These are phyloP conservation scores for Phrynocephalus forsythii DNA, from an alignment of 2,797 vertebrate genomes.

Conservation along the genomic window DNA sequence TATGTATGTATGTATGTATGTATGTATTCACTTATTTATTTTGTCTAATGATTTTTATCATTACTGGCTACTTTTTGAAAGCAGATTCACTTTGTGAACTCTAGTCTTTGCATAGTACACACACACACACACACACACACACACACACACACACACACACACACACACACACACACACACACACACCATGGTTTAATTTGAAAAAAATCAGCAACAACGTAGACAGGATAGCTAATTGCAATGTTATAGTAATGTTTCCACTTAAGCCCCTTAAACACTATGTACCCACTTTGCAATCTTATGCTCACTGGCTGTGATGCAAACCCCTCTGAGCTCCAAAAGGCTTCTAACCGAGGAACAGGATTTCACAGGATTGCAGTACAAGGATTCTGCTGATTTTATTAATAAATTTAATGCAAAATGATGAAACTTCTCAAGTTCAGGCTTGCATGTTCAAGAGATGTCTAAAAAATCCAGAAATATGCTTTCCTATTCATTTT, in stretches of 20 bases:
- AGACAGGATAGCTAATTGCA: too few relatives aligned
- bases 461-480: slow-evolving; percentile 34
- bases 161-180: too few relatives aligned
- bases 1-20: too few relatives aligned
- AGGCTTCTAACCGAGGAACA: neutral
- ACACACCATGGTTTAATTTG: neutral
- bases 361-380: neutral
- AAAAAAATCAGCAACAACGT: neutral
- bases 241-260: neutral
- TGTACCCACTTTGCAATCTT: neutral
- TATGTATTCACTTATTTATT: neutral
- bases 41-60: neutral
- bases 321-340: neutral
- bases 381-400: neutral
- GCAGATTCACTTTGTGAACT: too few relatives aligned
- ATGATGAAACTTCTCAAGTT: neutral
- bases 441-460: neutral
- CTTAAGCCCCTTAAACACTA: neutral
- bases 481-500: slow-evolving; percentile 32
- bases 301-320: neutral
- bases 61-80: neutral
- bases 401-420: neutral
- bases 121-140: neutral
- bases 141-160: too few relatives aligned
- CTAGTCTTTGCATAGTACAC: neutral